Base-by-base conservation (phyloP, 2,888 invertebrate species). In the Leptopilina myrica region DNA sequence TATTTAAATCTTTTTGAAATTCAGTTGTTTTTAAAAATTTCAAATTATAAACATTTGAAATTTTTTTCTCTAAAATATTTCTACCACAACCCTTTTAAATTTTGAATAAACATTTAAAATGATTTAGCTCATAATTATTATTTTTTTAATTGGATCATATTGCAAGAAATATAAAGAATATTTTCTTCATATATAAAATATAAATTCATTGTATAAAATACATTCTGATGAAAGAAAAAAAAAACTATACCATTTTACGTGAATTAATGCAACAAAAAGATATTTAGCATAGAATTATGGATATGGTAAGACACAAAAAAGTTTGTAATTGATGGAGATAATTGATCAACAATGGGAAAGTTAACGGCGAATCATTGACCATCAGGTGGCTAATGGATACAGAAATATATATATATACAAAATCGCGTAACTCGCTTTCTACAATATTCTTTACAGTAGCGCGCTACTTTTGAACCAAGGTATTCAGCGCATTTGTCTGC, bases 351-450 rank as follows among this genome's bases (percentile, higher is more conserved):
- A 69, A 69, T 69, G 53, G 53, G 14, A 73, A 81, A 87, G 84
- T 85, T 83, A 82, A 81, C 84, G 76, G 73, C 75, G 77, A 84
- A 82, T 83, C 81, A 84, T 83, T 82, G 26, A 81, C 76, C 81
- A 77, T 69, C 78, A 79, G 76, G 76, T 83, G 81, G 82, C 82
- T 84, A 86, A 86, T 81, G 82, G 79, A 78, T 78, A 78, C 82
- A 83, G 81, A 85, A 33, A 33, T 33, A 33, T 33, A 33, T 33
- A 33, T 11, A 49, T 49, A 9, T 12, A 76, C 62, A 76, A 82
- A 84, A 84, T 86, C 85, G 86, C 85, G 85, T 86, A 88, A 87
- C 85, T 84, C 86, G 84, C 87, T 88, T 87, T 87, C 88, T 73
- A 73, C 73, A 53, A 73, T 53, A 56, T 56, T 53, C 33, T 53